Base-by-base conservation (phyloP, 2,797 vertebrate genomes). In the Nannoperca obscura region DNA sequence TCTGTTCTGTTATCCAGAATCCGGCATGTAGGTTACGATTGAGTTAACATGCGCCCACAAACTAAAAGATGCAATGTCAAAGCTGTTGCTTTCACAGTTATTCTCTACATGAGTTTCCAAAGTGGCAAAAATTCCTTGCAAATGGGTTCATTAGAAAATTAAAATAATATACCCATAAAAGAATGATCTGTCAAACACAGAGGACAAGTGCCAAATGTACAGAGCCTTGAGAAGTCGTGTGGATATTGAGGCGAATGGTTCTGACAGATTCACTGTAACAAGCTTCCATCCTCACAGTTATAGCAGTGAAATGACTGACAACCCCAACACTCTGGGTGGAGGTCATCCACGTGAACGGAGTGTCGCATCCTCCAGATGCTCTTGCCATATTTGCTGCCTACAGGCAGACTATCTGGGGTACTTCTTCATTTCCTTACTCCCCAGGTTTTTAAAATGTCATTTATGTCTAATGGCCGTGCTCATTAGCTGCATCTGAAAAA, bases 391-490 rank as follows among this genome's bases (percentile, higher is more conserved):
- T 81, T 52, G 71, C 83, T 63, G 77, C 78, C 72, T 63, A 80
- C 78, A 65, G 85, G 82, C 76, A 78, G 71, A 88, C 80, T 76
- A 75, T 89, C 65, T 68, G 38, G 55, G 38, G 53, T 66, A 68
- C 78, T 83, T 85, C 74, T 89, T 91, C 81, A 87, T 87, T 80
- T 86, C 69, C 66, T 50, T 69, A 82, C 91, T 91, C 89, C 71
- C 75, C 80, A 74, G 88, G 89, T 90, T 93, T 92, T 93, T 93
- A 93, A 94, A 94, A 92, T 77, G 90, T 91, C 85, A 92, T 95
- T 95, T 94, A 92, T 89, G 91, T 88, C 89, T 95, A 95, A 95
- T 95, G 92, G 93, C 76, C 62, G 40, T 80, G 81, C 91, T 95
- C 94, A 94, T 95, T 95, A 95, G 85, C 86, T 80, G 88, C 80